Evolutionary conservation across 2,113 vertebrate genomes (phyloP), one percentile per base, ranked within the genome.

Genomic region (Brachypodius melanocephalos): DNA sequence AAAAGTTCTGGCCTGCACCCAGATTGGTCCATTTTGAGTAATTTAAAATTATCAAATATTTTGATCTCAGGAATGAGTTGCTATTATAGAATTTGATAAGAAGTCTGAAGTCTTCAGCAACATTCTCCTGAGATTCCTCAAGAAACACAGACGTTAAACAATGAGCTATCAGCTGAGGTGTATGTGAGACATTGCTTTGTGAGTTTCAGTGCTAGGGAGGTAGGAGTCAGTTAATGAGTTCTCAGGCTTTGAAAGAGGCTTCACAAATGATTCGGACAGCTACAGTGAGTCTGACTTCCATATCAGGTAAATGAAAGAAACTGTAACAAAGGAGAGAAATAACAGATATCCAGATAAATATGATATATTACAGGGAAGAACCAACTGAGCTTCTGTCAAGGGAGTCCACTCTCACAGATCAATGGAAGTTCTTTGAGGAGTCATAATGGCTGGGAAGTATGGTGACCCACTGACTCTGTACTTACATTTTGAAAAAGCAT

Each of bases 241-340:
- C 52, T 45, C 11, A 69, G 40, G 32, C 71, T 88, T 83, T 91
- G 88, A 83, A 85, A 90, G 69, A 85, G 18, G 5, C 2, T 38
- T 88, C 67, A 85, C 49, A 90, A 76, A 79, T 32, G 25, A 79
- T 36, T 82, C 8, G 4, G 62, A 17, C 31, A 89, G 49, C 42
- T 82, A 61, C 57, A 85, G 71, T 26, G 13, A 93, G 57, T 51
- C 31, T 91, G 74, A 72, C 62, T 94, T 85, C 74, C 1, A 0
- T 69, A 88, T 15, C 66, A 79, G 63, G 49, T 76, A 93, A 88
- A 90, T 89, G 86, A 79, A 94, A 85, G 71, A 85, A 95, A 76
- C 6, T 38, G 6, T 36, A 61, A 72, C 46, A 89, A 88, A 79
- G 18, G 51, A 79, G 6, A 75, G 32, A 91, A 89, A 72, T 90